Base-by-base conservation (phyloP, 2,113 vertebrate species). In the Ardeotis arabs region DNA sequence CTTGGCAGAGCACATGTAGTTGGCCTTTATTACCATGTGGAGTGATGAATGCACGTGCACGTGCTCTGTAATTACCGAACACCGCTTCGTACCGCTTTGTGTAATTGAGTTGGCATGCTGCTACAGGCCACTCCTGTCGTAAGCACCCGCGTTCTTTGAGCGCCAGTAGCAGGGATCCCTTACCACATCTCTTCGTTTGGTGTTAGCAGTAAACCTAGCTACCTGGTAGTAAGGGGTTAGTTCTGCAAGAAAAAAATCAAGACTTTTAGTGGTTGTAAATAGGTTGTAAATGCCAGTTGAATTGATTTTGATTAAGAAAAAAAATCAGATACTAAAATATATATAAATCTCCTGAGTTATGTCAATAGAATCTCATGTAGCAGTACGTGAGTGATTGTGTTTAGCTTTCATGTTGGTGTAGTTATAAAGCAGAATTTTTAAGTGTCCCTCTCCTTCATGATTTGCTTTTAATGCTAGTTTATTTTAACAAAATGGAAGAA, bases 81-180 rank as follows among this genome's bases (percentile, higher is more conserved):
- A 68, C 74, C 7, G 29, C 35, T 88, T 45, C 29, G 86, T 7
- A 73, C 74, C 12, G 24, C 41, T 86, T 60, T 35, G 79, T 12
- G 10, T 24, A 18, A 66, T 27, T 5, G 47, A 76, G 60, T 47
- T 27, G 52, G 66, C 14, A 0, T 8, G 24, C 64, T 31, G 72
- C 56, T 55, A 4, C 7, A 19, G 45, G 9, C 9, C n/a, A 10
- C 29, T 74, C 62, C 63, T 15, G 0, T 4, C 10, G 0, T 19
- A 14, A 39, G 64, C 37, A n/a, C 56, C 22, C n/a, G 50, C 25
- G 17, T 14, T 37, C 76, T 24, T 6, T 27, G 31, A 18, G 31
- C 9, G 29, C 7, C 33, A 31, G 69, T 10, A 7, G 39, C 55
- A 55, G 6, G 3, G 53, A 18, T 29, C 68, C 62, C 44, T n/a